phyloP scores from a whole-genome alignment of 2,113 vertebrate species.

The Pseudorectes ferrugineus region DNA sequence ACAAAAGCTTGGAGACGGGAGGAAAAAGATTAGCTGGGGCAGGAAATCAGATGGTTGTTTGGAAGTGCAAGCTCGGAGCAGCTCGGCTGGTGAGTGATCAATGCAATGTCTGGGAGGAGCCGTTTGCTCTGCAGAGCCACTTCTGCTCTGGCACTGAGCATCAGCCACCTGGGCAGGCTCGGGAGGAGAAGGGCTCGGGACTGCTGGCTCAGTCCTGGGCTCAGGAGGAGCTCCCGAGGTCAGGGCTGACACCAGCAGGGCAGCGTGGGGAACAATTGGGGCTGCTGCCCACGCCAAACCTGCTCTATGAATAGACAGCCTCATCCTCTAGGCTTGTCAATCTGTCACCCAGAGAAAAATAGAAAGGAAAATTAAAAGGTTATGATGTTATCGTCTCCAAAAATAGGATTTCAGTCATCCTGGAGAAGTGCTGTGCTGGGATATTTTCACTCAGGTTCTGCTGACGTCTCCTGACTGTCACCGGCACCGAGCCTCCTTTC shows the following conservation, averaged over 20 bases:
- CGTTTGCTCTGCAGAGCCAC: neutral
- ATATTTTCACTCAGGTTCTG: neutral
- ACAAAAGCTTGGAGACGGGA: neutral
- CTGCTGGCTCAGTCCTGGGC: neutral
- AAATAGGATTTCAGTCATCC: conserved; percentile 38
- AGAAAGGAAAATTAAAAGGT: conserved; percentile 44
- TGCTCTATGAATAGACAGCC: neutral
- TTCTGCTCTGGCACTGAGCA: neutral
- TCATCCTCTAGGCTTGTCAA: neutral
- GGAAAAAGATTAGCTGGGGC: neutral
- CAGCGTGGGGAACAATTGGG: neutral
- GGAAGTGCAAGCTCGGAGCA: neutral
- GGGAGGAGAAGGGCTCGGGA: neutral
- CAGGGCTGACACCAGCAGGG: neutral
- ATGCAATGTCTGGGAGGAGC: neutral
- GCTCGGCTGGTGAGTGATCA: neutral
- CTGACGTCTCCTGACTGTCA: neutral
- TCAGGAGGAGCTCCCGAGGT: neutral
- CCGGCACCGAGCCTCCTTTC: neutral
- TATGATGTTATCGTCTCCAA: conserved; percentile 17
- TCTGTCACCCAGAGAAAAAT: neutral
- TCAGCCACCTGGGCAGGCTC: neutral
- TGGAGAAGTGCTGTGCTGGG: neutral
- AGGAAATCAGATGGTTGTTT: neutral
- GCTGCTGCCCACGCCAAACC: neutral